These are phyloP conservation scores for Rhinopomastus cyanomelas DNA, from an alignment of 2,113 vertebrate genomes.

Conservation along the genomic window DNA sequence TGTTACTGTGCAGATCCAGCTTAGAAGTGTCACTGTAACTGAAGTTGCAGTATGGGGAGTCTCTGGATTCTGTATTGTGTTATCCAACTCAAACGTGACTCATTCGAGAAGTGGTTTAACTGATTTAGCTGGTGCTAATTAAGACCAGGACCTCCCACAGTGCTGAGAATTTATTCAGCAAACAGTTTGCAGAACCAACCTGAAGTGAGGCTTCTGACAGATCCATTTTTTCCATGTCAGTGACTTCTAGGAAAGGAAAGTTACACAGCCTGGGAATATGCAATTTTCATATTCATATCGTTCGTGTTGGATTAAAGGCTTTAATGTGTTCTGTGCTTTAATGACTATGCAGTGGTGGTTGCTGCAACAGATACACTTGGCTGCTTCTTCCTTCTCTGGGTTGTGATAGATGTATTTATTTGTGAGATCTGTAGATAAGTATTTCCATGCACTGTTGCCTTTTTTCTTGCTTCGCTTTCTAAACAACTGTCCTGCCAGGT, in stretches of 20 bases:
- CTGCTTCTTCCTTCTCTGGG: neutral
- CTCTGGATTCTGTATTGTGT: fast-evolving
- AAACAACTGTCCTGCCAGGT: neutral
- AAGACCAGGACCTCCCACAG: neutral
- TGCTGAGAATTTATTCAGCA: neutral
- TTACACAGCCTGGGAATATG: neutral
- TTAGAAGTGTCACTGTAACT: neutral
- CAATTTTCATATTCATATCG: neutral
- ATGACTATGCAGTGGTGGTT: constrained; percentile 2
- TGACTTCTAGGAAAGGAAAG: neutral
- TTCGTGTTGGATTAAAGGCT: neutral
- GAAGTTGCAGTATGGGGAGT: neutral
- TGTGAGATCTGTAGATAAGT: too few species aligned
- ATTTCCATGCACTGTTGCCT: neutral
- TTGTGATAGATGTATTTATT: neutral
- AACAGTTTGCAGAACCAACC: neutral
- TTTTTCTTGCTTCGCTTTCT: neutral
- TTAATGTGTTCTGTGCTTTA: constrained; percentile 23
- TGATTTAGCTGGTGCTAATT: neutral
- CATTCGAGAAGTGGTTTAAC: neutral
- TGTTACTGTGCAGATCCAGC: neutral
- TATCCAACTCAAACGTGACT: neutral
- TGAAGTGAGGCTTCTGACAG: neutral
- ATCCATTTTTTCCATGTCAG: neutral
- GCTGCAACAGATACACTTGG: neutral